A percentile compares a stretch with the other conserved stretches of the same genome.
These are phyloP conservation scores for Temnothorax curvispinosus DNA, from an alignment of 1,140 invertebrate species.

Conservation along the genomic window DNA sequence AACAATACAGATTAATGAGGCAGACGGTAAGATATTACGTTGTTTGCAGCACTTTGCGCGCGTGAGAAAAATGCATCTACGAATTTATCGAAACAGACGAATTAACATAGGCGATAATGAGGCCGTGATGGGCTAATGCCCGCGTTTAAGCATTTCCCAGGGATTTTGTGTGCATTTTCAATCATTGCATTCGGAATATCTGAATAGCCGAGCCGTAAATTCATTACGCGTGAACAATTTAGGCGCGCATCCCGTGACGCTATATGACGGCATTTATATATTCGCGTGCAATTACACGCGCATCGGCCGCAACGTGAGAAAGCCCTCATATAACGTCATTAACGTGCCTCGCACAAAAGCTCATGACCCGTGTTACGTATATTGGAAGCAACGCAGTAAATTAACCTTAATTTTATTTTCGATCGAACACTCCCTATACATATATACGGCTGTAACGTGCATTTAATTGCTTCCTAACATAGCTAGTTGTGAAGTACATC, in stretches of 20 bases:
- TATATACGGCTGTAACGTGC: not conserved
- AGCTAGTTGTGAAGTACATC: not conserved
- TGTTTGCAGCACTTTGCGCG: not conserved
- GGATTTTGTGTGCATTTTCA: constrained; percentile 42
- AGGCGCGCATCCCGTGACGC: not conserved
- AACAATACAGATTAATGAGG: no score
- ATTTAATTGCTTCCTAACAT: not conserved
- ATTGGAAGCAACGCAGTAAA: constrained; percentile 38
- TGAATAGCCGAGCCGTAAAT: constrained; percentile 37
- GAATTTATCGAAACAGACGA: constrained; percentile 7
- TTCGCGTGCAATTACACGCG: constrained; percentile 47
- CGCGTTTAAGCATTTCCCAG: not conserved
- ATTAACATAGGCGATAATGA: constrained; percentile 8
- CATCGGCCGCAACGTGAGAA: constrained; percentile 43
- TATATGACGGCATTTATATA: constrained; percentile 33
- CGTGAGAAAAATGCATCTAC: not conserved
- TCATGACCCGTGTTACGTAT: constrained; percentile 31
- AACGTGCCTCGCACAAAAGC: constrained; percentile 27
- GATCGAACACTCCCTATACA: constrained; percentile 15
- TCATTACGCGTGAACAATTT: constrained; percentile 53
- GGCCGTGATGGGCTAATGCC: constrained; percentile 3
- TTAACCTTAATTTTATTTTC: constrained; percentile 65
- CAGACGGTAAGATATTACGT: not conserved
- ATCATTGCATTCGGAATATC: constrained; percentile 29
- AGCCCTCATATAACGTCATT: constrained; percentile 41